Evolutionary conservation across 2,797 vertebrate genomes (phyloP).

Genomic region (Brachymystax lenok): DNA sequence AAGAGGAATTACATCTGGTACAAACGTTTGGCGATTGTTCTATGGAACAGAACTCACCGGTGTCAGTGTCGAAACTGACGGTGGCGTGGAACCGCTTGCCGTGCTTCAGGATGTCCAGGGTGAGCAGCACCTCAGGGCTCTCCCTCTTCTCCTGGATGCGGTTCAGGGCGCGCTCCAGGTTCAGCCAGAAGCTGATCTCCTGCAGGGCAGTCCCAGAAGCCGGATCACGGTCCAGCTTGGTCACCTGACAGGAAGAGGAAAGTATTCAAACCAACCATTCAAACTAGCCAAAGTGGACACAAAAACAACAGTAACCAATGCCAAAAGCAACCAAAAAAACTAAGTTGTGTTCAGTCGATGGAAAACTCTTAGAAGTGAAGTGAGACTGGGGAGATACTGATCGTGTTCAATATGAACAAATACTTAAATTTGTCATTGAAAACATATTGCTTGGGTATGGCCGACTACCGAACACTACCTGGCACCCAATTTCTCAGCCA

Average conservation of each 20-base stretch:
- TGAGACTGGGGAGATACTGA: too few species aligned
- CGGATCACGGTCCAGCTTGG: constrained; percentile 95
- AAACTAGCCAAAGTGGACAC: neutral
- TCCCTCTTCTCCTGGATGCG: constrained; percentile 98
- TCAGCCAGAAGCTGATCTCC: constrained; percentile 98
- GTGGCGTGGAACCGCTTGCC: constrained; percentile 98
- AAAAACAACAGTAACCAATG: too few species aligned
- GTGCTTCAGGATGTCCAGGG: constrained; percentile 95
- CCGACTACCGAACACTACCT: too few species aligned
- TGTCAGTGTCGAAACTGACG: constrained; percentile 98
- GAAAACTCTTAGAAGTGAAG: too few species aligned
- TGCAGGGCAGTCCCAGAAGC: constrained; percentile 96
- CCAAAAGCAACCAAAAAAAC: too few species aligned
- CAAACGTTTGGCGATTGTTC: too few species aligned
- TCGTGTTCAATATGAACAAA: too few species aligned
- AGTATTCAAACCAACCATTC: neutral
- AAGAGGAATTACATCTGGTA: neutral
- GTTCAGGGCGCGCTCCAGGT: constrained; percentile 93
- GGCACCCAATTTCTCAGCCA: too few species aligned
- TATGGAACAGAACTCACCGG: constrained; percentile 74
- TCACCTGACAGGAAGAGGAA: constrained; percentile 79
- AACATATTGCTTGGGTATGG: too few species aligned
- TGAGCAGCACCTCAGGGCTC: constrained; percentile 95
- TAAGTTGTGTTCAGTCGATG: too few species aligned
- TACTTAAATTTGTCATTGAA: too few species aligned